These are phyloP conservation scores for Noctua comes DNA, from an alignment of 2,888 invertebrate genomes.

Conservation along the genomic window DNA sequence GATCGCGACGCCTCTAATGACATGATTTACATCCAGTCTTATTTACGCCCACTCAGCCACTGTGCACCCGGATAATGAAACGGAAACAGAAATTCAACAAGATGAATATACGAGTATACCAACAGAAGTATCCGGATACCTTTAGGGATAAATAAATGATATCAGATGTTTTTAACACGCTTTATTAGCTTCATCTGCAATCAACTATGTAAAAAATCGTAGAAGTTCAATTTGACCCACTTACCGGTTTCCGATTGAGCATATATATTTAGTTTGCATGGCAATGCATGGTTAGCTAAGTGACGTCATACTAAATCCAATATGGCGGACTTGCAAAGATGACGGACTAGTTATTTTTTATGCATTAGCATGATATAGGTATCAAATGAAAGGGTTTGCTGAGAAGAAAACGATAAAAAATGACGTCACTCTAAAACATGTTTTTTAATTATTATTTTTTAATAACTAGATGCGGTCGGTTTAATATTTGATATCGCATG, in stretches of 20 bases:
- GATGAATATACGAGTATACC: slow-evolving; percentile 48
- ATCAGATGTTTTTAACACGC: neutral
- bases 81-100: slow-evolving; percentile 66
- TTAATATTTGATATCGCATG: neutral
- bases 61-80: slow-evolving; percentile 73
- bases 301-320: neutral
- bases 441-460: too few species aligned
- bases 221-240: neutral
- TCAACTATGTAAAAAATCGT: neutral
- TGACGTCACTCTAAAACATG: too few species aligned
- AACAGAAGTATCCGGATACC: neutral
- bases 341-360: too few species aligned
- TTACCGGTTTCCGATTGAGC: neutral
- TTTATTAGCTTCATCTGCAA: neutral
- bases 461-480: neutral
- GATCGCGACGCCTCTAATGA: slow-evolving; percentile 80
- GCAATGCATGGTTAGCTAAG: neutral
- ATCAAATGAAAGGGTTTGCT: too few species aligned
- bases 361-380: too few species aligned
- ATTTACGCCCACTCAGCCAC: slow-evolving; percentile 71
- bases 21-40: slow-evolving; percentile 83
- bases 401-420: too few species aligned
- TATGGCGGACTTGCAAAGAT: too few species aligned
- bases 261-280: neutral
- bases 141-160: neutral